Base-by-base conservation (phyloP, 2,888 invertebrate genomes). In the Ormia ochracea region DNA sequence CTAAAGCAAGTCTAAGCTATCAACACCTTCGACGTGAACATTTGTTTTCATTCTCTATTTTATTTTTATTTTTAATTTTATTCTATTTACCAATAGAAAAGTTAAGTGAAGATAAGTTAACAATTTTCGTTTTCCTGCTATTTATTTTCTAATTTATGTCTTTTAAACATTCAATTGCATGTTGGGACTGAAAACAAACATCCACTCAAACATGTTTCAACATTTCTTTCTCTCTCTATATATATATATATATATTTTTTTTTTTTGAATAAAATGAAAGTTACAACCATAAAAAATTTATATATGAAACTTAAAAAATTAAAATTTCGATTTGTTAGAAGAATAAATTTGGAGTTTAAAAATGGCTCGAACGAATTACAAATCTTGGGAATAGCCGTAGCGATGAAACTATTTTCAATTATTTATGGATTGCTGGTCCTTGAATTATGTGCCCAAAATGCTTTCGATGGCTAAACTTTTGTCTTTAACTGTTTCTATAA, bases 91-190 rank as follows among this genome's bases (percentile, higher is more conserved):
- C 66, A 56, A 66, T 58, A 33, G 66, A 74, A 52, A 66, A 72
- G 68, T 76, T 72, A 76, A 80, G 80, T 80, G 80, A 76, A 80
- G 80, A 80, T 80, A 80, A 80, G 68, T 80, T 80, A 80, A 80
- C 80, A 80, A 73, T 80, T 80, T 80, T 80, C 76, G 56, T 76
- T 76, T 80, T 80, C 80, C 80, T 80, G 76, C 76, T 68, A 63
- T 72, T 77, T 76, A 68, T 72, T 80, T 76, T 68, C 68, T 76
- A 80, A 80, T 80, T 80, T 80, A 80, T 80, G 72, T 76, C 61
- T 58, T 76, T 61, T 80, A 80, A 72, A 76, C 80, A 80, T 80
- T 80, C 80, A 76, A 76, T 76, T 61, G 76, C 76, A 63, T 66
- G 48, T 19, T 52, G 59, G 33, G 28, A 33, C 59, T 56, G 28